Conservation (phyloP, 2,797 vertebrate genomes). For the Novumbra hubbsi region DNA sequence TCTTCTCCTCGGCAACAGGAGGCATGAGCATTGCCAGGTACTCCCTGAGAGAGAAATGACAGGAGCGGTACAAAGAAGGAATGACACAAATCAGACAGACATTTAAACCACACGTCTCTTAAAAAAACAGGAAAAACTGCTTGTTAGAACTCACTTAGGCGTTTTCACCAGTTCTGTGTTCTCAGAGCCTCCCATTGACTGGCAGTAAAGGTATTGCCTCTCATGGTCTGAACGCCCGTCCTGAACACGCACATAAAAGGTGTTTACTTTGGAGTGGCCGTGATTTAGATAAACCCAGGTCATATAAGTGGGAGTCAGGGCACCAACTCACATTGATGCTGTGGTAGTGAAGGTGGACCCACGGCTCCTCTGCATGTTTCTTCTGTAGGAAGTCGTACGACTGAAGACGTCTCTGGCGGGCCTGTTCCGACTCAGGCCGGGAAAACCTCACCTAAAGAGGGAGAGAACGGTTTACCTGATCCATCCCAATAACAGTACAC, state of each 20-base stretch:
- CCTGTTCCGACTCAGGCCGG: conserved; percentile 92
- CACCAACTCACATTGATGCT: conserved; percentile 75
- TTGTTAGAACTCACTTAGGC: conserved; percentile 78
- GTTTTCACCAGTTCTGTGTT: conserved; percentile 93
- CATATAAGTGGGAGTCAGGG: background rate
- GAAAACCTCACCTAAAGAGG: conserved; percentile 88
- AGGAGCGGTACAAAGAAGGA: conserved; percentile 5
- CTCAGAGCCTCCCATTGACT: conserved; percentile 79
- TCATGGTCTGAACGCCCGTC: conserved; percentile 94
- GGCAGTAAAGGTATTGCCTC: conserved; percentile 93
- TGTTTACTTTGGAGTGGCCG: background rate
- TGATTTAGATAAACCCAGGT: background rate
- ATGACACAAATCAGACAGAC: background rate
- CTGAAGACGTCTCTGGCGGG: conserved; percentile 90
- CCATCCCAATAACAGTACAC: background rate
- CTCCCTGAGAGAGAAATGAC: conserved; percentile 72
- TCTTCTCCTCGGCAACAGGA: conserved; percentile 85
- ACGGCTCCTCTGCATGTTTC: conserved; percentile 95
- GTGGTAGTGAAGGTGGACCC: conserved; percentile 90
- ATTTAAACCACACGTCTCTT: background rate
- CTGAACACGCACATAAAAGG: conserved; percentile 60
- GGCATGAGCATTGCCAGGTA: conserved; percentile 98
- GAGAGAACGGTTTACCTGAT: background rate
- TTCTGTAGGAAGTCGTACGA: conserved; percentile 97
- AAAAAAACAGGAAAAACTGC: background rate